These are phyloP conservation scores for Acanthis flammea DNA, from an alignment of 2,797 vertebrate species.

Conservation along the genomic window DNA sequence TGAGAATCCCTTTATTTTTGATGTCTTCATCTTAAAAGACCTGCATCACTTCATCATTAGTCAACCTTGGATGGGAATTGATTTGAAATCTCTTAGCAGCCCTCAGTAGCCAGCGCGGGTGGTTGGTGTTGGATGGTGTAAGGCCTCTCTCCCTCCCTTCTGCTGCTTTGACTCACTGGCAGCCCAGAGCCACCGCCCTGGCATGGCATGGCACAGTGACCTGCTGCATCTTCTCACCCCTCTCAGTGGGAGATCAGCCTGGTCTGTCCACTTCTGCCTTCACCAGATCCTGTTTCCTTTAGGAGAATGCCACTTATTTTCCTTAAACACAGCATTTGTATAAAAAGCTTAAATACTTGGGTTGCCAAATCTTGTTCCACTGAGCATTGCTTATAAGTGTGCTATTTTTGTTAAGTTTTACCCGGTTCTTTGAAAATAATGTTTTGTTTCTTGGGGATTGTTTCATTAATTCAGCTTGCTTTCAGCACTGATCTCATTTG, in stretches of 20 bases:
- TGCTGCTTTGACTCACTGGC: slow-evolving; percentile 36
- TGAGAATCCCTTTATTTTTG: slow-evolving; percentile 45
- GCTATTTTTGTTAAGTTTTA: slow-evolving; percentile 4
- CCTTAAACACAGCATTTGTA: neutral
- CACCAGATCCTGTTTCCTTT: neutral
- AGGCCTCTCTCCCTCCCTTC: slow-evolving; percentile 6
- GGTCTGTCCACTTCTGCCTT: slow-evolving; percentile 1
- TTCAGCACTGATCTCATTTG: slow-evolving; percentile 26
- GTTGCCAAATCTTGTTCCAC: neutral
- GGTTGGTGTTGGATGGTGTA: neutral
- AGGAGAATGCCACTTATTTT: slow-evolving; percentile 9
- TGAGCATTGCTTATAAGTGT: neutral
- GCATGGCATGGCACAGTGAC: slow-evolving; percentile 17
- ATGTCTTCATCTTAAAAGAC: slow-evolving; percentile 33
- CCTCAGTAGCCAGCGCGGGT: neutral
- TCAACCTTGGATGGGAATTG: slow-evolving; percentile 38
- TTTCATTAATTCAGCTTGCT: slow-evolving; percentile 35
- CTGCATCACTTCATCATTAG: slow-evolving; percentile 43
- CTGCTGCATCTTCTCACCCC: slow-evolving; percentile 10
- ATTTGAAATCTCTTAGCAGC: slow-evolving; percentile 4
- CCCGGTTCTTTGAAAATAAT: neutral
- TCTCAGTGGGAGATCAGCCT: neutral
- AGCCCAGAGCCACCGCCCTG: neutral
- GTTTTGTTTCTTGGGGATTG: slow-evolving; percentile 11
- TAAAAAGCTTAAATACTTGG: neutral